Percentiles rank a stretch among this genome's conserved stretches.
Conservation (phyloP, 2,797 vertebrate genomes). For the Leucoraja ocellata region DNA sequence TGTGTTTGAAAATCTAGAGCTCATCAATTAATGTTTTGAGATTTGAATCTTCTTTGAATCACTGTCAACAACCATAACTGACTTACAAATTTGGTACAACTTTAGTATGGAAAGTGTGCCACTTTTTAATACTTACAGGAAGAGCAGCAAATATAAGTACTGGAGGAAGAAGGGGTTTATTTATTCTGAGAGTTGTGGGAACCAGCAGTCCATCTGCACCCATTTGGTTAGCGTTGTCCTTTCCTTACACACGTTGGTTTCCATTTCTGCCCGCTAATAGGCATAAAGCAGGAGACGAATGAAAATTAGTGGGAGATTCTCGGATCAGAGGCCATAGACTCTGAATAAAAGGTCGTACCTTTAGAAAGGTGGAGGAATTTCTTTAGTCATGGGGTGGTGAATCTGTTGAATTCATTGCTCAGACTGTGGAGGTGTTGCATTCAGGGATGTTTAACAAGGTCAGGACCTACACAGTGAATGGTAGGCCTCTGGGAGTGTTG, state of each 20-base stretch:
- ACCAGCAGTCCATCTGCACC: neutral
- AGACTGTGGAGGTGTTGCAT: too few relatives aligned
- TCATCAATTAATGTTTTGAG: neutral
- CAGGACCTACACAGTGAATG: too few relatives aligned
- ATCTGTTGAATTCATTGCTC: too few relatives aligned
- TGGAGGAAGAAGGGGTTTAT: neutral
- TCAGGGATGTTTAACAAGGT: too few relatives aligned
- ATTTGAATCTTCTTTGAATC: neutral
- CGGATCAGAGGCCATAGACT: too few relatives aligned
- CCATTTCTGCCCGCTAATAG: neutral
- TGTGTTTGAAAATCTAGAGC: neutral
- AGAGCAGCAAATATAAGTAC: neutral
- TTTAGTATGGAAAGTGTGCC: neutral
- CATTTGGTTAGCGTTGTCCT: neutral
- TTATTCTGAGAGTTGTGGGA: neutral
- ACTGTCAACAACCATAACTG: neutral
- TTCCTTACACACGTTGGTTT: neutral
- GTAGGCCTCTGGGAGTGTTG: too few relatives aligned
- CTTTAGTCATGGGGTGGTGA: too few relatives aligned
- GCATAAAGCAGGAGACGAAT: neutral
- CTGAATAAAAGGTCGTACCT: too few relatives aligned
- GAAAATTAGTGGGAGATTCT: neutral
- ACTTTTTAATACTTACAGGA: neutral
- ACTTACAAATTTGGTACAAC: neutral
- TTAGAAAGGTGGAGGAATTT: too few relatives aligned